A percentile compares a stretch with the other conserved stretches of the same genome.
Conservation (phyloP, 2,113 vertebrate species). For the Chloroceryle aenea region DNA sequence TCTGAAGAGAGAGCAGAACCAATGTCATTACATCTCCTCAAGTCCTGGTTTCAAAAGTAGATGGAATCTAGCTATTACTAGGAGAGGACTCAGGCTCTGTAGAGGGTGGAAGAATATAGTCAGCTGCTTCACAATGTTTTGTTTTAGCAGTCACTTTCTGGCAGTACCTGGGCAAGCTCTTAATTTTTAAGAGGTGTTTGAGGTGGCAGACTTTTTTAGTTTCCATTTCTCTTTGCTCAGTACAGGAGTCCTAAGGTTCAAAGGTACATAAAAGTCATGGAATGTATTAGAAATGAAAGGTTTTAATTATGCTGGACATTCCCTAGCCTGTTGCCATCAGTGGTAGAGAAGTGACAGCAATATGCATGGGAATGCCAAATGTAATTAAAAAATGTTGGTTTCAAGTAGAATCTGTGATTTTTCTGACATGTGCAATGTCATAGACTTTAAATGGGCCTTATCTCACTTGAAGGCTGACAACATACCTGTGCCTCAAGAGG, state of each 20-base stretch:
- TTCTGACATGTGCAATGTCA: constrained; percentile 57
- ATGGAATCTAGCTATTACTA: background rate
- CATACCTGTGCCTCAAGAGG: constrained; percentile 1
- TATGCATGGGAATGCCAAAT: constrained; percentile 54
- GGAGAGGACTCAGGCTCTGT: background rate
- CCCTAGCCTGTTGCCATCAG: constrained; percentile 54
- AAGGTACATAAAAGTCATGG: constrained; percentile 34
- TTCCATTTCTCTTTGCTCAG: constrained; percentile 20
- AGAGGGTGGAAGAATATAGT: background rate
- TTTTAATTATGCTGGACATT: constrained; percentile 73
- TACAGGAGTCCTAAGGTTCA: constrained; percentile 45
- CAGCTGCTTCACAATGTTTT: background rate
- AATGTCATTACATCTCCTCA: background rate
- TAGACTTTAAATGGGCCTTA: constrained; percentile 59
- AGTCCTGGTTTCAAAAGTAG: background rate
- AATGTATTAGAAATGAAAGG: constrained; percentile 62
- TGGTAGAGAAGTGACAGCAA: constrained; percentile 49
- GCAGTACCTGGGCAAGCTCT: background rate
- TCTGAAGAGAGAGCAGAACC: background rate
- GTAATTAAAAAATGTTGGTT: constrained; percentile 62
- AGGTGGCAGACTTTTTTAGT: background rate
- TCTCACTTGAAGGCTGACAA: constrained; percentile 31
- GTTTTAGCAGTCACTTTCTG: background rate
- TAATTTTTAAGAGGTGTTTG: background rate
- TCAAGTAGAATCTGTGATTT: constrained; percentile 28